These are phyloP conservation scores for Luscinia megarhynchos DNA, from an alignment of 2,797 vertebrate species.

Conservation along the genomic window DNA sequence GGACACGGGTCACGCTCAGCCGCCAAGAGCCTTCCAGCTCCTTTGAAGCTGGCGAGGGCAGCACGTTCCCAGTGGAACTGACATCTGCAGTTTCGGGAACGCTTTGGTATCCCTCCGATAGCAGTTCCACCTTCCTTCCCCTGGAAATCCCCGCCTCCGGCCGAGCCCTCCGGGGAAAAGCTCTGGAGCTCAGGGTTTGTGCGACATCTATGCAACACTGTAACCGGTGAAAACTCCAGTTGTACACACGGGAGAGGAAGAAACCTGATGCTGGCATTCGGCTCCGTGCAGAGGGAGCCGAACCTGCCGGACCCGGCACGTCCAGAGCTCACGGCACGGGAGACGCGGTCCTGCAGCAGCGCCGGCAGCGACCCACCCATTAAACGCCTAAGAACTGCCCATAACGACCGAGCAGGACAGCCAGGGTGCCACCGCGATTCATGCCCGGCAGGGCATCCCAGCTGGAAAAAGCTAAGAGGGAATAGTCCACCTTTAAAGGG, in stretches of 20 bases:
- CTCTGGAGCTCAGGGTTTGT: neutral
- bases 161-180: neutral
- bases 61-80: neutral
- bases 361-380: accelerated
- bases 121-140: conserved; percentile 1
- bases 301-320: accelerated
- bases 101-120: accelerated
- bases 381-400: accelerated
- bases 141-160: neutral
- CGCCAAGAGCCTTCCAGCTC: neutral
- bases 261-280: neutral
- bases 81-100: neutral
- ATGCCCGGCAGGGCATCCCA: neutral
- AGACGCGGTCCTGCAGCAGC: neutral
- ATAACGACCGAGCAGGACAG: neutral
- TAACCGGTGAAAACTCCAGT: neutral
- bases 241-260: accelerated
- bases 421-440: neutral
- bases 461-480: neutral
- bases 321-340: neutral
- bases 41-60: neutral
- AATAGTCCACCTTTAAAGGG: conserved; percentile 15
- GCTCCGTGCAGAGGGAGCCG: neutral
- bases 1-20: neutral
- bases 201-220: neutral